Base-by-base conservation (phyloP, 2,888 invertebrate genomes). In the Cerastoderma edule region DNA sequence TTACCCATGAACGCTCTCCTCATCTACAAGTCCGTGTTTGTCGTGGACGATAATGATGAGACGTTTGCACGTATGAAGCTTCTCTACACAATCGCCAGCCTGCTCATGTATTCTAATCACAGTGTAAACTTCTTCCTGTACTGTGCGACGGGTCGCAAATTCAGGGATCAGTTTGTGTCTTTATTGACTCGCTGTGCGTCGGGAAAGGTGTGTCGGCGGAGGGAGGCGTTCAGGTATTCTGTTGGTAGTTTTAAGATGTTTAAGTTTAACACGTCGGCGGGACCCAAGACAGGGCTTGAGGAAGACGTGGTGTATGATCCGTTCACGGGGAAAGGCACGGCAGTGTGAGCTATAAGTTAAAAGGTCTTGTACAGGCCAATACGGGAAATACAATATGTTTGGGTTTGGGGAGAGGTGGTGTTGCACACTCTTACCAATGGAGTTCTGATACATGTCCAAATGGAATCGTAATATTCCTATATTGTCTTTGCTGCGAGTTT, bases 81-180 rank as follows among this genome's bases (percentile, higher is more conserved):
- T 30, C 82, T 88, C 4, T 75, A 82, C 19, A 89, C 91, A 0
- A 66, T 90, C 16, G 84, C 90, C 1, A 83, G 88, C 65, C 78
- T 91, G 32, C 80, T 91, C 1, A 91, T 91, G 91, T 91, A 91
- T 71, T 78, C 88, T 13, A 91, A 91, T 70, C 91, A 91, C 68
- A 89, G 89, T 28, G 85, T 89, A 57, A 91, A 91, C 84, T 91
- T 91, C 78, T 87, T 88, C 57, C 80, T 89, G 27, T 89, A 89
- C 75, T 89, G 88, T 67, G 87, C 86, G 33, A 86, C 88, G 2
- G 89, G 89, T 0, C 78, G 84, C n/a, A 89, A 87, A 65, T 89
- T 89, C 68, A 77, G 89, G 33, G 75, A 82, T 39, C 85, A 88
- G 67, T 75, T 88, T 32, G 39, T 60, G 5, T 35, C 60, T 16